Base-by-base conservation (phyloP, 2,888 invertebrate species). In the Pelosia muscerda region DNA sequence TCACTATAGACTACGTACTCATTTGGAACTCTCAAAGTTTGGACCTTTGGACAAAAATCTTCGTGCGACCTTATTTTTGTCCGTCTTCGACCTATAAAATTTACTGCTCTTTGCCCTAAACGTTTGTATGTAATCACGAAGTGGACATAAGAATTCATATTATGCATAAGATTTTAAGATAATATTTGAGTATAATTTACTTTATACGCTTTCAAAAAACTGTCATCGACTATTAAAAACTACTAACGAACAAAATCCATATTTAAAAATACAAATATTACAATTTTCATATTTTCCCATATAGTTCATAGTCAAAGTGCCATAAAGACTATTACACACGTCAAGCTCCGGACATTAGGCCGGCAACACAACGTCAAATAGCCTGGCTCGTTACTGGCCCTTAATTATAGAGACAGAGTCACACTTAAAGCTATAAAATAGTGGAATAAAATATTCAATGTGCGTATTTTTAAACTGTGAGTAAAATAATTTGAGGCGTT, bases 331-430 rank as follows among this genome's bases (percentile, higher is more conserved):
- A 88, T 90, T 88, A 85, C 86, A 89, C 85, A 89, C 85, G 84
- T 84, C 85, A 62, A 73, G 73, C 67, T 75, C 76, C 76, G 81
- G 77, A 81, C 88, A 88, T 90, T 86, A 90, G 86, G 88, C 82
- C 84, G 82, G 84, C 83, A 81, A 85, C 86, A 88, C 86, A 89
- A 84, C 75, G 74, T 70, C 81, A 90, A 88, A 89, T 90, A 85
- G 85, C 77, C 76, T 79, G 69, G 76, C 88, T 91, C 88, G 86
- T 90, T 90, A 90, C 81, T 57, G 79, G 68, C 75, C 81, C 83
- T 86, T 88, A 89, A 92, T 90, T 90, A 90, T 88, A 86, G 89
- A 85, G 81, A 80, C 81, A 79, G 81, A 79, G 82, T 81, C 84
- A 85, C 86, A 85, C 76, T 65, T 61, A 62, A 23, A 71, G 68